Base-by-base conservation (phyloP, 2,888 invertebrate genomes). In the Andrena dorsata region DNA sequence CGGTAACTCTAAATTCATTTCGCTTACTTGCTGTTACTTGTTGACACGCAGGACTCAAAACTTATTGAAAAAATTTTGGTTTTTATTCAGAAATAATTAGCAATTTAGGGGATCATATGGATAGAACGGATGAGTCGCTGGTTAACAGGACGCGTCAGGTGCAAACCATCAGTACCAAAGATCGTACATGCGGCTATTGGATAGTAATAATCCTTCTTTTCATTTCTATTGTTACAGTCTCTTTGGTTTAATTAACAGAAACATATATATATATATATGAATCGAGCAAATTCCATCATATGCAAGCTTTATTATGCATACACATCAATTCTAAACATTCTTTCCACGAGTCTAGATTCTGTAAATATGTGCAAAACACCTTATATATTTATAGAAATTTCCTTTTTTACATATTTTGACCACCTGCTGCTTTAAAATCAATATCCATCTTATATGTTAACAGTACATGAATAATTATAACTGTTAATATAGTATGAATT, bases 141-240 rank as follows among this genome's bases (percentile, higher is more conserved):
- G 94, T 95, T 69, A 95, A 94, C 35, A 97, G 97, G 92, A 97
- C 97, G 0, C 94, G 95, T 28, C 95, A 96, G 87, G 95, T 97
- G 47, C 94, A 95, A 72, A 94, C 94, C n/a, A 95, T 97, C 35
- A 95, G 95, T 88, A 94, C 95, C 71, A 96, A 96, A 91, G 97
- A 97, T 90, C 95, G 95, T 82, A 96, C 97, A 4, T 97, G 97
- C 92, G 95, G 96, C 60, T 97, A 97, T 91, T 97, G 97, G 97
- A 92, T 97, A 68, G 93, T 96, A 23, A 97, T 97, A 80, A 94
- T 97, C 63, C 85, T 96, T 71, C 94, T 97, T 82, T 95, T 97
- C 87, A 94, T 97, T 79, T 95, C 95, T 86, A 97, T 97, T 87
- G 90, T 97, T 80, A 93, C 95, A 53, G 95, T 96, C 58, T 94